Conservation (phyloP, 2,888 invertebrate species). For the Latheticus oryzae region DNA sequence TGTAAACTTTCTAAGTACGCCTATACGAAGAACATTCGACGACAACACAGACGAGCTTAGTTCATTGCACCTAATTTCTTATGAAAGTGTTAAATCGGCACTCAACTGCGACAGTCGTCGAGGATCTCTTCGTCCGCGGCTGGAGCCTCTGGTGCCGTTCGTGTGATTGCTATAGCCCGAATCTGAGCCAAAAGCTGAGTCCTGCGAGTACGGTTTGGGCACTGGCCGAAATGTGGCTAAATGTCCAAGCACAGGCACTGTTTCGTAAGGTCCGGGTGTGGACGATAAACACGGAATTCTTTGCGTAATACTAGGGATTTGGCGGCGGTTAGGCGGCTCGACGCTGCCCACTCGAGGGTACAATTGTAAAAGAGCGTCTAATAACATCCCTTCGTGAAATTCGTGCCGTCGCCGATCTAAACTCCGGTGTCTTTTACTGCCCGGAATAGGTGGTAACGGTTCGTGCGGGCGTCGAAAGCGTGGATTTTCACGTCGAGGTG, state of each 20-base stretch:
- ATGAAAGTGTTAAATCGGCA: slow-evolving; percentile 64
- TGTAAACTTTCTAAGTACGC: slow-evolving; percentile 15
- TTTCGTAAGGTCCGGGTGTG: slow-evolving; percentile 72
- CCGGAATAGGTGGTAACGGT: slow-evolving; percentile 71
- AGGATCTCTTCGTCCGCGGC: slow-evolving; percentile 61
- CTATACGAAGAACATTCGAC: not conserved
- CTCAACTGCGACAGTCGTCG: slow-evolving; percentile 64
- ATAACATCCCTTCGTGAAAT: slow-evolving; percentile 83
- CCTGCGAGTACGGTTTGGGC: slow-evolving; percentile 75
- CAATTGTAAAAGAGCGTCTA: slow-evolving; percentile 78
- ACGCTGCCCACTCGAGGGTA: slow-evolving; percentile 80
- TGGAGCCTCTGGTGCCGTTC: slow-evolving; percentile 68
- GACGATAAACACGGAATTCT: slow-evolving; percentile 63
- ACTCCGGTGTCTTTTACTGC: slow-evolving; percentile 66
- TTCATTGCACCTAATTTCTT: slow-evolving; percentile 43
- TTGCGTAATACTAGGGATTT: slow-evolving; percentile 65
- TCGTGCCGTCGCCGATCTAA: slow-evolving; percentile 73
- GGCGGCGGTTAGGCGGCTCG: slow-evolving; percentile 64
- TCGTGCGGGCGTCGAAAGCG: slow-evolving; percentile 73
- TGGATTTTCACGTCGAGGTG: slow-evolving; percentile 65
- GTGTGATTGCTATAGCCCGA: slow-evolving; percentile 88
- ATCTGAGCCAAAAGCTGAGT: slow-evolving; percentile 85
- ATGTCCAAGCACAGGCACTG: slow-evolving; percentile 76
- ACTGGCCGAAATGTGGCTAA: slow-evolving; percentile 73
- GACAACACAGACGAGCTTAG: slow-evolving; percentile 3